Percentiles rank a stretch among this genome's conserved stretches.
These are phyloP conservation scores for Andricus quercusramuli DNA, from an alignment of 2,888 invertebrate genomes.

Conservation along the genomic window DNA sequence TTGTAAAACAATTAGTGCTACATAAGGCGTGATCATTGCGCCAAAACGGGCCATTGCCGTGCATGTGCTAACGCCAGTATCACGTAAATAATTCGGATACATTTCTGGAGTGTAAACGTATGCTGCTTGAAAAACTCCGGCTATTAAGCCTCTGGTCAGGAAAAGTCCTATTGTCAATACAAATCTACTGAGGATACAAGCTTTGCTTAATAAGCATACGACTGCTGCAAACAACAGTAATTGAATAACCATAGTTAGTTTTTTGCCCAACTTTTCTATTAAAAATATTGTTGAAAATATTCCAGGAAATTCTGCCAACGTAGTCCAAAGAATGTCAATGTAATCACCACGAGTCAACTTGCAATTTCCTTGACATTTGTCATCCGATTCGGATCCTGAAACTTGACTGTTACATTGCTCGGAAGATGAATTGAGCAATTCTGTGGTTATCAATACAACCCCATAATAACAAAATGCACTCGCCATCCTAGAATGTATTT, in stretches of 20 bases:
- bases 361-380: constrained; percentile 82
- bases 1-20: constrained; percentile 92
- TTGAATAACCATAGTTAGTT: constrained; percentile 96
- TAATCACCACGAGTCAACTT: constrained; percentile 91
- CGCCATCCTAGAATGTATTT: constrained; percentile 84
- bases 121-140: constrained; percentile 96
- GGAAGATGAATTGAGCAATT: constrained; percentile 87
- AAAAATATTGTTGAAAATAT: constrained; percentile 93
- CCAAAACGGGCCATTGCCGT: constrained; percentile 95
- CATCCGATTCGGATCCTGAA: constrained; percentile 68
- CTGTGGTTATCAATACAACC: constrained; percentile 95
- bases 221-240: constrained; percentile 91
- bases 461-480: constrained; percentile 98
- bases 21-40: constrained; percentile 95
- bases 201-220: constrained; percentile 87
- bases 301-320: constrained; percentile 96
- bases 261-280: constrained; percentile 93
- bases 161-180: constrained; percentile 91
- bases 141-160: constrained; percentile 93
- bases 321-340: constrained; percentile 95
- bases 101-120: constrained; percentile 98
- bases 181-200: constrained; percentile 83
- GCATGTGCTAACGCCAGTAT: constrained; percentile 95
- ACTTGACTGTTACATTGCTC: constrained; percentile 63
- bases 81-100: constrained; percentile 92